Evolutionary conservation across 2,888 invertebrate species (phyloP), one percentile per base, ranked within the genome.

Genomic region (Latheticus oryzae): DNA sequence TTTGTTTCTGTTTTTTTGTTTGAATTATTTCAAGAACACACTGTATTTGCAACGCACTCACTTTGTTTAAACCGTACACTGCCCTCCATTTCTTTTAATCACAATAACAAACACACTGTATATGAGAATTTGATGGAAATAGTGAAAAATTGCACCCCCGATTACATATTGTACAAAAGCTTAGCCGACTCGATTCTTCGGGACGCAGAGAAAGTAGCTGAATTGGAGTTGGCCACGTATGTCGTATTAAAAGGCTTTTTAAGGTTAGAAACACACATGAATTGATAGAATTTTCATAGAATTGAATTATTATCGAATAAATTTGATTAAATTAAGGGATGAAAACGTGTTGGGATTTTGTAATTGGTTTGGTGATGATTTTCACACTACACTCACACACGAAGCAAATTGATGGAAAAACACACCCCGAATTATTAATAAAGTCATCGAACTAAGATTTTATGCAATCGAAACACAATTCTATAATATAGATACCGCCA

Each of bases 401-500:
- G n/a, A n/a, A n/a, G n/a, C n/a, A n/a, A 38, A 21, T 58, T 60
- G 45, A 40, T 26, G 15, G 33, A 47, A 43, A 61, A 65, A 63
- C 58, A 56, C 58, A 64, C 65, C 66, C 62, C 56, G 64, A 52
- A 28, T 52, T 38, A 35, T 35, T 43, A 12, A 12, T 5, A 66
- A 63, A 65, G 65, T 65, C 64, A 64, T 66, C 58, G 64, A 65
- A 66, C 66, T 65, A 59, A 56, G 51, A 61, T 65, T 73, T 72
- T 67, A 67, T 58, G 68, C 71, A 67, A 69, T 60, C 69, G 72
- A 75, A 75, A 72, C 72, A 71, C 73, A 71, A 70, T 74, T 72
- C 72, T 70, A 73, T 72, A 70, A 69, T 72, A 70, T 70, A 67
- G 69, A 73, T 70, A 72, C 73, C 69, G 70, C 72, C 69, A 70